These are phyloP conservation scores for Nysson spinosus DNA, from an alignment of 2,888 invertebrate genomes.

Conservation along the genomic window DNA sequence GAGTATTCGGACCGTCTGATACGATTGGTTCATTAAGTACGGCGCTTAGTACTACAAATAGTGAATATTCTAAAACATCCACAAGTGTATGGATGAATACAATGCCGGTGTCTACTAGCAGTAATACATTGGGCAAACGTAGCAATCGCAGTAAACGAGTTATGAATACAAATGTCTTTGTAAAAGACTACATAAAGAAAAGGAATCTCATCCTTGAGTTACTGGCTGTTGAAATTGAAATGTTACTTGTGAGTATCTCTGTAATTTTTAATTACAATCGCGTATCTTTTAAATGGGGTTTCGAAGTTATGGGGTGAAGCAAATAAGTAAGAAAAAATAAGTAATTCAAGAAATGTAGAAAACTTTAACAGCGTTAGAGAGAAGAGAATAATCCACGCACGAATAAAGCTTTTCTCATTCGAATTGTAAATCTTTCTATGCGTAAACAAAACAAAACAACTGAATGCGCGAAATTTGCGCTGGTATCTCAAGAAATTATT, in stretches of 20 bases:
- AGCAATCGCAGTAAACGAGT: constrained; percentile 87
- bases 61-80: constrained; percentile 72
- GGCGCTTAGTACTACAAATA: constrained; percentile 66
- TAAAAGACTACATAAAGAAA: constrained; percentile 96
- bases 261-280: neutral
- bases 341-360: too few species aligned
- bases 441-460: too few species aligned
- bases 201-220: constrained; percentile 95
- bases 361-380: too few species aligned
- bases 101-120: constrained; percentile 86
- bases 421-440: too few species aligned
- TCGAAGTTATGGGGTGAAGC: too few species aligned
- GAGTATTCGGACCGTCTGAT: constrained; percentile 59
- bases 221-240: constrained; percentile 96
- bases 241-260: constrained; percentile 84
- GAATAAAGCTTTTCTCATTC: too few species aligned
- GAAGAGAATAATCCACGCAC: too few species aligned
- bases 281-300: too few species aligned
- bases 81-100: constrained; percentile 96
- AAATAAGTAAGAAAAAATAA: too few species aligned
- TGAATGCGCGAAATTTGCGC: too few species aligned
- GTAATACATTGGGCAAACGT: constrained; percentile 84
- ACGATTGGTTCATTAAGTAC: constrained; percentile 56
- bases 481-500: too few species aligned
- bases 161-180: constrained; percentile 84